Conservation (phyloP, 1,140 invertebrate genomes). For the Drosophila parvula region DNA sequence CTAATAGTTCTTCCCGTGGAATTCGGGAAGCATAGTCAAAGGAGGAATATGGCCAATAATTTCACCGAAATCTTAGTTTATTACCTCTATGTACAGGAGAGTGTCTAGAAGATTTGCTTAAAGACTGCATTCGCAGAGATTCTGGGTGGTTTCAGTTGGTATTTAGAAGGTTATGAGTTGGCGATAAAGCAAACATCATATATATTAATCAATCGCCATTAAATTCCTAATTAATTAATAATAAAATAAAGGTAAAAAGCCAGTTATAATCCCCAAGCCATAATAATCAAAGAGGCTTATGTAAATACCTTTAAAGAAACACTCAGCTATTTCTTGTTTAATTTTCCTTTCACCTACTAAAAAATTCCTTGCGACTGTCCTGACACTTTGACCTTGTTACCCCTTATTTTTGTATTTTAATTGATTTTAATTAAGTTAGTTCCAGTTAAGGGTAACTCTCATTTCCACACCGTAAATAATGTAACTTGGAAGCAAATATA, state of each 20-base stretch:
- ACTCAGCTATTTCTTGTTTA: background rate
- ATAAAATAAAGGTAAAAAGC: too few species aligned
- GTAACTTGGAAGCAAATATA: slow-evolving; percentile 33
- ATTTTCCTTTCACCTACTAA: background rate
- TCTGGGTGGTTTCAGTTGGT: background rate
- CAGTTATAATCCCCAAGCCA: too few species aligned
- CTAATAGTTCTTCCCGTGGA: slow-evolving; percentile 34
- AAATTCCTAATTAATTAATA: too few species aligned
- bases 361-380: background rate
- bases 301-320: background rate
- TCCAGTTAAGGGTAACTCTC: background rate
- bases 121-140: background rate
- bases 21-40: slow-evolving; percentile 16
- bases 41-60: background rate
- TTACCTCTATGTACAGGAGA: background rate
- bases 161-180: too few species aligned
- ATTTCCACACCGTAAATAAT: slow-evolving; percentile 2
- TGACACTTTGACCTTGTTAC: slow-evolving; percentile 46
- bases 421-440: slow-evolving; percentile 36
- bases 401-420: slow-evolving; percentile 6
- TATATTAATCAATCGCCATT: too few species aligned
- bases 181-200: too few species aligned
- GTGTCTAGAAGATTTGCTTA: background rate
- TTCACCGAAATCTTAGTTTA: slow-evolving; percentile 2
- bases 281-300: too few species aligned